A percentile compares a stretch with the other conserved stretches of the same genome.
Conservation (phyloP, 2,113 vertebrate genomes). For the Trichomycterus rosablanca region DNA sequence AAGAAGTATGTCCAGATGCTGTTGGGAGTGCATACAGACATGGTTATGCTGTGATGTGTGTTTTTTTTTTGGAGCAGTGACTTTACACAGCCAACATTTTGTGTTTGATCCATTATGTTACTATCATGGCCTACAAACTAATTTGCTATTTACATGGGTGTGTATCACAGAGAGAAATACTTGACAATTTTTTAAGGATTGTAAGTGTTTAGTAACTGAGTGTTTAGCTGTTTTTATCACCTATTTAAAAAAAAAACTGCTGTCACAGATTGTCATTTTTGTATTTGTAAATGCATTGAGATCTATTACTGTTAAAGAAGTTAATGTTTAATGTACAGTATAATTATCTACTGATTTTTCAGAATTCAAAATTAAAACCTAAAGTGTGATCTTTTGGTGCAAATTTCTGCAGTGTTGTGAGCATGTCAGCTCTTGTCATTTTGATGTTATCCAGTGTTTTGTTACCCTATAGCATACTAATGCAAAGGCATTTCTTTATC, state of each 20-base stretch:
- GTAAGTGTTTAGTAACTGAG: slow-evolving; percentile 60
- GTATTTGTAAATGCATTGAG: slow-evolving; percentile 63
- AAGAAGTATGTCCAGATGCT: too few species aligned
- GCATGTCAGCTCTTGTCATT: background rate
- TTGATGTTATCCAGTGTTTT: slow-evolving; percentile 57
- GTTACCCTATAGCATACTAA: too few species aligned
- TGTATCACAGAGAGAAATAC: slow-evolving; percentile 59
- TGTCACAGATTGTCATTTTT: slow-evolving; percentile 72
- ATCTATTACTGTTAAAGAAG: slow-evolving; percentile 65
- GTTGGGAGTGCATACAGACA: too few species aligned
- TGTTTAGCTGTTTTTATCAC: slow-evolving; percentile 61
- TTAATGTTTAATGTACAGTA: slow-evolving; percentile 64
- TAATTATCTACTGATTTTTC: slow-evolving; percentile 69
- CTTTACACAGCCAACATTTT: too few species aligned
- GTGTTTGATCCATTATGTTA: slow-evolving; percentile 59
- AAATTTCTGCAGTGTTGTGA: background rate
- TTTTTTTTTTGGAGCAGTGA: too few species aligned
- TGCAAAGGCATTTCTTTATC: too few species aligned
- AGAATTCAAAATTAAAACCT: slow-evolving; percentile 61
- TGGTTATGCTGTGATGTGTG: too few species aligned
- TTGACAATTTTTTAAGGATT: slow-evolving; percentile 52
- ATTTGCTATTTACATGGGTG: slow-evolving; percentile 40
- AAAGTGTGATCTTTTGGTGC: slow-evolving; percentile 24
- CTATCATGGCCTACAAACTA: slow-evolving; percentile 59
- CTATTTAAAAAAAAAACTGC: slow-evolving; percentile 70